A percentile compares a stretch with the other conserved stretches of the same genome.
phyloP scores from a whole-genome alignment of 2,797 vertebrate genomes.

The Melanotaenia maccullochi region DNA sequence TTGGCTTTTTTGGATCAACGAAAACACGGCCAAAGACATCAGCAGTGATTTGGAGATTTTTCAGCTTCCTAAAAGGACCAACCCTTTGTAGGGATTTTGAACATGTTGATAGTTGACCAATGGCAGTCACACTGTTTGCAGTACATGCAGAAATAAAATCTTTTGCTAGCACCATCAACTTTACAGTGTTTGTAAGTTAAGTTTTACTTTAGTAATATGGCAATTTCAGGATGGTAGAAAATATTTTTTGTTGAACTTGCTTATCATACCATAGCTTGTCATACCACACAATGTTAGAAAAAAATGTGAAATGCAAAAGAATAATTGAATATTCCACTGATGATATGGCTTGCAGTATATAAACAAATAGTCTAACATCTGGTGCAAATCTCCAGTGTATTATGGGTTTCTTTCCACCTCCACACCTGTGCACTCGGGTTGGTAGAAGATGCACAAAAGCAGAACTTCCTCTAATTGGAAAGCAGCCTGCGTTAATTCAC shows the following conservation, averaged over 20 bases:
- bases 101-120: background rate
- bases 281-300: background rate
- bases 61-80: background rate
- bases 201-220: background rate
- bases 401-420: background rate
- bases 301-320: background rate
- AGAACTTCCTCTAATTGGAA: background rate
- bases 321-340: background rate
- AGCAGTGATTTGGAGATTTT: background rate
- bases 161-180: background rate
- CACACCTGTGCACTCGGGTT: background rate
- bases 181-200: background rate
- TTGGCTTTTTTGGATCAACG: background rate
- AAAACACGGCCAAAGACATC: background rate
- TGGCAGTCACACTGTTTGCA: background rate
- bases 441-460: conserved; percentile 1
- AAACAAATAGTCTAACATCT: background rate
- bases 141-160: background rate
- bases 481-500: background rate
- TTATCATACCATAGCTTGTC: background rate
- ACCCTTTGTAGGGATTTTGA: background rate
- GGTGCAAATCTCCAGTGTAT: background rate
- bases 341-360: background rate
- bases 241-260: too few species aligned
- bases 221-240: background rate